Percentiles rank a stretch among this genome's conserved stretches.
Conservation (phyloP, 2,113 vertebrate genomes). For the Pterophyllum scalare region DNA sequence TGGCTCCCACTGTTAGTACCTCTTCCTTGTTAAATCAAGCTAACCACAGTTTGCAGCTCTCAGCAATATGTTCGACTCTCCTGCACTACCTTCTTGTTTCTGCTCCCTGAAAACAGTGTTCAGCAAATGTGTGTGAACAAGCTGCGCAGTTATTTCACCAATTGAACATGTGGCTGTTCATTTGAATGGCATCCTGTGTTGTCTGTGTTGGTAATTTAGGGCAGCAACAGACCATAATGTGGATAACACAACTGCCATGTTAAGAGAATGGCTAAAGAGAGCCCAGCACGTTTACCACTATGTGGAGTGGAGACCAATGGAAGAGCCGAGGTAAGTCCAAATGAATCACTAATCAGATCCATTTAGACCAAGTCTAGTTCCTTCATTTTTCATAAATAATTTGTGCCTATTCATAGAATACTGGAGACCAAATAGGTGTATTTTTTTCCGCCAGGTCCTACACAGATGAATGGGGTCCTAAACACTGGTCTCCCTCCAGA, state of each 20-base stretch:
- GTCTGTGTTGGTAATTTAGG: slow-evolving; percentile 77
- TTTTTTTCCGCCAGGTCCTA: slow-evolving; percentile 83
- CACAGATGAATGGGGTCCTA: slow-evolving; percentile 94
- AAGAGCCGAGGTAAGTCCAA: slow-evolving; percentile 87
- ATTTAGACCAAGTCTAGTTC: neutral
- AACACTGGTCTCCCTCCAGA: slow-evolving; percentile 93
- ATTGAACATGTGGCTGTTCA: neutral
- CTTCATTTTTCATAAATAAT: neutral
- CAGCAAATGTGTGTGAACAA: neutral
- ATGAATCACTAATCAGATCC: neutral
- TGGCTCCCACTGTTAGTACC: neutral
- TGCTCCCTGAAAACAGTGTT: neutral
- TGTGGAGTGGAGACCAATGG: slow-evolving; percentile 96
- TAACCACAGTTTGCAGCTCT: neutral
- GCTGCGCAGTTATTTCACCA: neutral
- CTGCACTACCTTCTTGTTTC: slow-evolving; percentile 1
- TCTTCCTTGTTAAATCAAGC: neutral
- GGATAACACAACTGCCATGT: slow-evolving; percentile 92
- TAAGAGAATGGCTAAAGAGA: slow-evolving; percentile 92
- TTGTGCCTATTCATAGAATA: neutral
- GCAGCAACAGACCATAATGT: slow-evolving; percentile 92
- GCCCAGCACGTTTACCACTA: slow-evolving; percentile 91
- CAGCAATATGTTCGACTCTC: neutral
- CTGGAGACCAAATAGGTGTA: neutral
- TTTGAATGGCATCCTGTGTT: slow-evolving; percentile 3